Conservation (phyloP, 2,113 vertebrate species). For the Dascyllus trimaculatus region DNA sequence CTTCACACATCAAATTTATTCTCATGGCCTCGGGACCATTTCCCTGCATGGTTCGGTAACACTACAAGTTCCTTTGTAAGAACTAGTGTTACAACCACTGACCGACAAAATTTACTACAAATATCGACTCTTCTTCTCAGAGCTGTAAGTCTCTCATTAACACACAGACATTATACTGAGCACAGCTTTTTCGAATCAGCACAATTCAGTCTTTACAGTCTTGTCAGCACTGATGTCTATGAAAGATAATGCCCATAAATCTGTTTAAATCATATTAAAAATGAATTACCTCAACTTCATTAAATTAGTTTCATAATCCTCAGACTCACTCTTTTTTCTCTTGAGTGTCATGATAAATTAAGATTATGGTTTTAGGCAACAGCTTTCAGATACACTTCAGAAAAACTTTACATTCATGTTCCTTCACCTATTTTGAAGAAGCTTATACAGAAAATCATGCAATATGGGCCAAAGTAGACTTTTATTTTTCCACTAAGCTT, state of each 20-base stretch:
- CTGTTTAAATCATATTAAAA: background rate
- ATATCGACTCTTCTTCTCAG: background rate
- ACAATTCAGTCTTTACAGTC: background rate
- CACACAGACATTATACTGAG: background rate
- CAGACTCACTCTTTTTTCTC: too few relatives aligned
- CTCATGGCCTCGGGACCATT: background rate
- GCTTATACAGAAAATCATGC: too few relatives aligned
- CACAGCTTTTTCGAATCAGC: background rate
- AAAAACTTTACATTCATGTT: too few relatives aligned
- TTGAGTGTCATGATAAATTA: too few relatives aligned
- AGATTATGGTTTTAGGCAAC: too few relatives aligned
- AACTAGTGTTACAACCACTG: background rate
- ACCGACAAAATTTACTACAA: background rate
- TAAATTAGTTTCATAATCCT: too few relatives aligned
- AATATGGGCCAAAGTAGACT: too few relatives aligned
- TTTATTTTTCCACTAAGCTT: too few relatives aligned
- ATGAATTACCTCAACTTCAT: background rate
- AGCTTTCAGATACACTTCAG: too few relatives aligned
- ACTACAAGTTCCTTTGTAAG: background rate
- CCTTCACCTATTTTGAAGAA: too few relatives aligned
- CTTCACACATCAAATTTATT: background rate
- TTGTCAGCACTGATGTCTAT: too few relatives aligned
- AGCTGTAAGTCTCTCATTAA: background rate
- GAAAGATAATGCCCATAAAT: too few relatives aligned
- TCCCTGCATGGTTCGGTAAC: background rate